These are phyloP conservation scores for Microcebus jonahi DNA, from an alignment of 2,113 vertebrate species.

Conservation along the genomic window DNA sequence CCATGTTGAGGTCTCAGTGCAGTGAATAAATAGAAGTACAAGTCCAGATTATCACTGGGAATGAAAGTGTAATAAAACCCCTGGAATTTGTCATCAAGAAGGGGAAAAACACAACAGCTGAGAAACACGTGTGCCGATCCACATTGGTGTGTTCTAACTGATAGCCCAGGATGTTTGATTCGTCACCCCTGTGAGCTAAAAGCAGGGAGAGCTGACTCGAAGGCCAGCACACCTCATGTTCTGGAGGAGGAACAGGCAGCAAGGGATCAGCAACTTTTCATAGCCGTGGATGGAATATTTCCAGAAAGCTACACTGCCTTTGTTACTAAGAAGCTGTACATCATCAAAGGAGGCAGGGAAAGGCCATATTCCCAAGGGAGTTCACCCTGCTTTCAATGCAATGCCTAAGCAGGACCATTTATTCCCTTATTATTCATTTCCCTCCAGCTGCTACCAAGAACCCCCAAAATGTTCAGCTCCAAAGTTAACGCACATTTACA, in stretches of 20 bases:
- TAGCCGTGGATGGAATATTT: slow-evolving; percentile 50
- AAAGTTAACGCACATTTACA: slow-evolving; percentile 67
- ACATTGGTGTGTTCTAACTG: not conserved
- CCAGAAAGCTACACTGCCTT: slow-evolving; percentile 49
- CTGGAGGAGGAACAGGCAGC: not conserved
- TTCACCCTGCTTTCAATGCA: not conserved
- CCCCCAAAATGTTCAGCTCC: slow-evolving; percentile 38
- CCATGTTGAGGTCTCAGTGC: not conserved
- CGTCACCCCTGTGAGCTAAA: not conserved
- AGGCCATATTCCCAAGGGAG: slow-evolving; percentile 7
- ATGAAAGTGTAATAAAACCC: slow-evolving; percentile 36
- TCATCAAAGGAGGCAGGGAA: slow-evolving; percentile 30
- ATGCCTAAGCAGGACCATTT: slow-evolving; percentile 58
- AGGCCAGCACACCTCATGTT: not conserved
- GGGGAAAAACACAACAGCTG: not conserved
- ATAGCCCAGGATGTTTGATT: slow-evolving; percentile 7
- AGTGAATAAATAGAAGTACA: slow-evolving; percentile 36
- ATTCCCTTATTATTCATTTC: slow-evolving; percentile 54
- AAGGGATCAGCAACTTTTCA: slow-evolving; percentile 38
- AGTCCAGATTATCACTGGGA: not conserved
- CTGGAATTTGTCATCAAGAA: slow-evolving; percentile 32
- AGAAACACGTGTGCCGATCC: not conserved
- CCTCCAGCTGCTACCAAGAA: slow-evolving; percentile 67
- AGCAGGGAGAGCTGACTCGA: slow-evolving; percentile 5
- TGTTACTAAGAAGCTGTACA: slow-evolving; percentile 50